Conservation (phyloP, 2,888 invertebrate species). For the Tribolium freemani region DNA sequence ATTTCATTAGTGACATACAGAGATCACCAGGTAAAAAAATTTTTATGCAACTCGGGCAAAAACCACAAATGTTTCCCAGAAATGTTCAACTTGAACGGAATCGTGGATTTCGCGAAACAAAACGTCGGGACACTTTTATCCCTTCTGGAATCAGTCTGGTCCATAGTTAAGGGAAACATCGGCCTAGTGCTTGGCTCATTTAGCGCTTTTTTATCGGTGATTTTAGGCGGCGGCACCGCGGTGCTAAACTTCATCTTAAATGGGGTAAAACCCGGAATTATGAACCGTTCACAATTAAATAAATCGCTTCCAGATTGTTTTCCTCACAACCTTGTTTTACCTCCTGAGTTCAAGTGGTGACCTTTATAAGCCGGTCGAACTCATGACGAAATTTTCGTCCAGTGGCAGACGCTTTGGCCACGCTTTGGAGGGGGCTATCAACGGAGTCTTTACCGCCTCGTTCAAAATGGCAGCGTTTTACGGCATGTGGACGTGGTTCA, state of each 20-base stretch:
- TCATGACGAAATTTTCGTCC: conserved; percentile 86
- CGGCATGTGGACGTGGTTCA: conserved; percentile 98
- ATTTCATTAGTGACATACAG: conserved; percentile 78
- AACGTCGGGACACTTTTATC: conserved; percentile 92
- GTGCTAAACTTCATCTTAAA: conserved; percentile 89
- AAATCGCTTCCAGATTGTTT: conserved; percentile 81
- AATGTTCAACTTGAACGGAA: conserved; percentile 79
- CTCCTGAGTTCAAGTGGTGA: conserved; percentile 88
- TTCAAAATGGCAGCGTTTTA: conserved; percentile 98
- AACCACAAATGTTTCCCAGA: conserved; percentile 67
- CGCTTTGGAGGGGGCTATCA: conserved; percentile 89
- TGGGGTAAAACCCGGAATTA: conserved; percentile 72
- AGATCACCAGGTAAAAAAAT: conserved; percentile 75
- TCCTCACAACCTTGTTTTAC: conserved; percentile 97
- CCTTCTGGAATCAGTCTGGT: conserved; percentile 89
- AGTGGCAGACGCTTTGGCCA: conserved; percentile 84
- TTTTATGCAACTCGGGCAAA: background rate
- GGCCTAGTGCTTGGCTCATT: conserved; percentile 87
- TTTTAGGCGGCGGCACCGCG: conserved; percentile 92
- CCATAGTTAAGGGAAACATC: conserved; percentile 92
- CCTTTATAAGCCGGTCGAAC: conserved; percentile 93
- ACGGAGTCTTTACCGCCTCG: conserved; percentile 95
- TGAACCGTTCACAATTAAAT: background rate
- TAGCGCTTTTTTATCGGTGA: conserved; percentile 88
- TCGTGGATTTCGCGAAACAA: conserved; percentile 87